Evolutionary conservation across 2,888 invertebrate genomes (phyloP), one percentile per base, ranked within the genome.

Genomic region (Acleris sparsana): DNA sequence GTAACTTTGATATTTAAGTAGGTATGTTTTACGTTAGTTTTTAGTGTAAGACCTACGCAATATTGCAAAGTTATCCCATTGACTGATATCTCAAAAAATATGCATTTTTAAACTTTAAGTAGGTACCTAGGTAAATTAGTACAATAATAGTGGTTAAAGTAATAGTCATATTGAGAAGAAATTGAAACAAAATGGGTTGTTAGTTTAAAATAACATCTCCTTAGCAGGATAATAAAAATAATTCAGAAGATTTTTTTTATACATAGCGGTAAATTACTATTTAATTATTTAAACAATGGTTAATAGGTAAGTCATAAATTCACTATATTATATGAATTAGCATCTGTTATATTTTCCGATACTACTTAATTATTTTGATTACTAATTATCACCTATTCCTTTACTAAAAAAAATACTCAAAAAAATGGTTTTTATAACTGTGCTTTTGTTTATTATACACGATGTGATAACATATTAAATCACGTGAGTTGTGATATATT

Each of bases 121-220:
- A 62, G 16, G 13, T 43, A 61, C n/a, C 20, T 60, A 62, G 46
- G 44, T 74, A 78, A 81, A 77, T 75, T 82, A 84, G 85, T 80
- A 82, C 80, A 83, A 85, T 85, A 84, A 82, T 81, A 82, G 78
- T 51, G 63, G 72, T 77, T 73, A 73, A 59, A 53, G 33, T 55
- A 58, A 13, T 51, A 65, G 44, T 51, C 17, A 43, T 7, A 17
- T n/a, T 48, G 49, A 33, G 5, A 33, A 61, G 17, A 22, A 17
- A 33, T 18, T 39, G 18, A 29, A 44, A 56, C 9, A 4, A 18
- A 18, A 22, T 11, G 48, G 56, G 46, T 39, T 61, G 33, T 58
- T 62, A 17, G 39, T 67, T 62, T 29, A 39, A 39, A 39, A 39
- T 39, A 39, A 13, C 13, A 39, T 39, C 52, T 16, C 16, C 3